phyloP scores from a whole-genome alignment of 2,113 vertebrate species.

The Scytalopus superciliaris region DNA sequence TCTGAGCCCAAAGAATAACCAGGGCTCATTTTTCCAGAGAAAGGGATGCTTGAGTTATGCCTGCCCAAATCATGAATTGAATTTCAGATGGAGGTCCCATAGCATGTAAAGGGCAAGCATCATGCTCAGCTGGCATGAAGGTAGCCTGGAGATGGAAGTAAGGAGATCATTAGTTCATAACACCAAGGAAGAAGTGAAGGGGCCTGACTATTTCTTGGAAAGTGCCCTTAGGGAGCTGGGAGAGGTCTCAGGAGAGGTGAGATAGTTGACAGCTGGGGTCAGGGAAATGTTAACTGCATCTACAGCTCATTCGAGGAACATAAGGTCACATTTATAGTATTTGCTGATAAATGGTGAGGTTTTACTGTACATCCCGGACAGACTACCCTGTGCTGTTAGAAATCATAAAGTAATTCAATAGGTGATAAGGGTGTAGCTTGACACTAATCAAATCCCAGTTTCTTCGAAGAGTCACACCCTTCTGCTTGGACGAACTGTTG shows the following conservation, averaged over 20 bases:
- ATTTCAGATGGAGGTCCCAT: neutral
- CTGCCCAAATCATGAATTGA: neutral
- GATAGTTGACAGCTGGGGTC: neutral
- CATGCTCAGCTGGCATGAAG: neutral
- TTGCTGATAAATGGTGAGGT: neutral
- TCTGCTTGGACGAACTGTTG: neutral
- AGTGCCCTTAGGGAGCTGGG: neutral
- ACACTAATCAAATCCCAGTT: conserved; percentile 3
- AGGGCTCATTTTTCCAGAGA: neutral
- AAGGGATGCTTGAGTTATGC: neutral
- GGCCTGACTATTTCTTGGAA: neutral
- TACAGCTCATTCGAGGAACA: conserved; percentile 27
- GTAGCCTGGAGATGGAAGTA: neutral
- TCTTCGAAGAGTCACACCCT: conserved; percentile 12
- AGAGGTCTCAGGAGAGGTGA: neutral
- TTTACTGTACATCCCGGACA: neutral
- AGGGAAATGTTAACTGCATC: neutral
- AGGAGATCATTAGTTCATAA: neutral
- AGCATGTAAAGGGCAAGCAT: neutral
- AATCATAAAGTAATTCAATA: conserved; percentile 22
- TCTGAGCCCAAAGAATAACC: neutral
- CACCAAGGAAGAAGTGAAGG: neutral
- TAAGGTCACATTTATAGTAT: conserved; percentile 11
- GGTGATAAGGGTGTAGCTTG: neutral
- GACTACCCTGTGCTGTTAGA: neutral